These are phyloP conservation scores for Drosophila micromelanica DNA, from an alignment of 1,140 invertebrate species.

Conservation along the genomic window DNA sequence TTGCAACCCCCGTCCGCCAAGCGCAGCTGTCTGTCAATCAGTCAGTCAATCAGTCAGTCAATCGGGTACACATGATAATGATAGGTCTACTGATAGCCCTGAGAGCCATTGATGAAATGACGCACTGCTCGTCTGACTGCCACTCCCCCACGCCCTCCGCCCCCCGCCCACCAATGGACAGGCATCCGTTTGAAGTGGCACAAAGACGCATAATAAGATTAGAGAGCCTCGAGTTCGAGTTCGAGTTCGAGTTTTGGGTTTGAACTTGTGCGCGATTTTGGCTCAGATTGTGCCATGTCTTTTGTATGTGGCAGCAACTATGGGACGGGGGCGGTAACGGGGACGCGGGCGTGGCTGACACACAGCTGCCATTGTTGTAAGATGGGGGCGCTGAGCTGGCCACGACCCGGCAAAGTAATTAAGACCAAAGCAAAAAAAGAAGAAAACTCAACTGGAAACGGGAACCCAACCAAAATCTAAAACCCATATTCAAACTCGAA, in stretches of 20 bases:
- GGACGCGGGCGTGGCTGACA: constrained; percentile 27
- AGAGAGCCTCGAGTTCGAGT: constrained; percentile 31
- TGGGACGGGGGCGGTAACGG: neutral
- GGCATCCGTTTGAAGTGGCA: constrained; percentile 66
- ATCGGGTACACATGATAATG: constrained; percentile 43
- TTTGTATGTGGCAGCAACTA: constrained; percentile 12
- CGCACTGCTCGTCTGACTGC: constrained; percentile 18
- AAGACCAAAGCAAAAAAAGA: constrained; percentile 29
- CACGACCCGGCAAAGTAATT: constrained; percentile 55
- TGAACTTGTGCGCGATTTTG: constrained; percentile 19
- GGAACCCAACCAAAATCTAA: neutral
- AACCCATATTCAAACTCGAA: neutral
- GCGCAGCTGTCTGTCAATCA: constrained; percentile 44
- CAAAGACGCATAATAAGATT: constrained; percentile 66
- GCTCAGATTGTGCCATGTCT: constrained; percentile 43
- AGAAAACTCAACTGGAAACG: neutral
- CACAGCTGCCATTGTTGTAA: constrained; percentile 37
- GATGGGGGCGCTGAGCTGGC: neutral
- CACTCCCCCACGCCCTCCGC: neutral
- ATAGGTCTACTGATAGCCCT: constrained; percentile 25
- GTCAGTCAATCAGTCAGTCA: constrained; percentile 35
- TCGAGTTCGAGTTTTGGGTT: constrained; percentile 11
- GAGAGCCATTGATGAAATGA: constrained; percentile 29
- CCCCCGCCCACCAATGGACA: constrained; percentile 7
- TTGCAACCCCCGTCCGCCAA: neutral